These are phyloP conservation scores for Lateolabrax maculatus DNA, from an alignment of 2,797 vertebrate genomes.

Conservation along the genomic window DNA sequence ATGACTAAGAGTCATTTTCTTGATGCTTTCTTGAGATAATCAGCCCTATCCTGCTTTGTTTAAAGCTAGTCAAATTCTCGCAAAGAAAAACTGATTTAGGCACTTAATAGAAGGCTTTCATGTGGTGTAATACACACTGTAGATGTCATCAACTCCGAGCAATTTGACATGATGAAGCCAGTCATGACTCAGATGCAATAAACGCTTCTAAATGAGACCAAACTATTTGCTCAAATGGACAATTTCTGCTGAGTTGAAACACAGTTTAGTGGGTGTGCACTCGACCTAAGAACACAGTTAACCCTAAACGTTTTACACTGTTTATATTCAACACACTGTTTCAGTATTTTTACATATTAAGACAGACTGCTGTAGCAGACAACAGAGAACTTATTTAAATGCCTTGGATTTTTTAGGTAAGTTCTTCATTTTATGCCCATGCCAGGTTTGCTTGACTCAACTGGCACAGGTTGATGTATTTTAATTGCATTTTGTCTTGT, in stretches of 20 bases:
- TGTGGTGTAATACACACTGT: background rate
- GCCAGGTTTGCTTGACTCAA: slow-evolving; percentile 12
- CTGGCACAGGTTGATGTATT: slow-evolving; percentile 24
- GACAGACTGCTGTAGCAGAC: background rate
- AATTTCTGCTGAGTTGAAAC: background rate
- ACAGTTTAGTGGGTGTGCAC: background rate
- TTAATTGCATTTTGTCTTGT: slow-evolving; percentile 41
- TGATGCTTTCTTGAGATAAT: background rate
- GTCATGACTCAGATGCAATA: background rate
- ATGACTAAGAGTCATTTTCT: background rate
- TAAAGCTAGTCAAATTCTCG: background rate
- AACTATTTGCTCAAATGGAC: background rate
- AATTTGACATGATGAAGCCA: background rate
- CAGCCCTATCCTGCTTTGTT: background rate
- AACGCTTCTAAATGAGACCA: background rate
- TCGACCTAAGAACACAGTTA: background rate
- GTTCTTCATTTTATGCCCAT: slow-evolving; percentile 3
- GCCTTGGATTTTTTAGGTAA: slow-evolving; percentile 1
- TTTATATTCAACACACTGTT: background rate
- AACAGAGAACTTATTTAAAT: slow-evolving; percentile 3
- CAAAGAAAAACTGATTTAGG: background rate
- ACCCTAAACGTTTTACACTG: background rate
- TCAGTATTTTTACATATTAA: background rate
- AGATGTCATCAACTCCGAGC: background rate
- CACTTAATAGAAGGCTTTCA: background rate